Evolutionary conservation across 2,113 vertebrate genomes (phyloP), one percentile per base, ranked within the genome.

Genomic region (Heterocephalus glaber): DNA sequence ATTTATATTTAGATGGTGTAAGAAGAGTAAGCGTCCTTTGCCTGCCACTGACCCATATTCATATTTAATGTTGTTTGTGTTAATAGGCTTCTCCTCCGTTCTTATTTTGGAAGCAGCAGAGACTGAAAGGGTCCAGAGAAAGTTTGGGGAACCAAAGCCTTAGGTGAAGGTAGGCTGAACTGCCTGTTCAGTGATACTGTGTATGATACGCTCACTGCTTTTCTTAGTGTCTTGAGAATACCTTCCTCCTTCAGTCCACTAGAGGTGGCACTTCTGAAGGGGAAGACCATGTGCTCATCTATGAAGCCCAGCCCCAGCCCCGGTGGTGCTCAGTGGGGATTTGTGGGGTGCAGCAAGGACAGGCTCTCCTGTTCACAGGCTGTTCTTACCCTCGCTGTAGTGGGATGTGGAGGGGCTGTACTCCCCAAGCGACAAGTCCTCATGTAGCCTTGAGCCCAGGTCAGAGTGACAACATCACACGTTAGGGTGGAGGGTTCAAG

Each of bases 1-100:
- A 83, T 96, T 98, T 98, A 96, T 98, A 97, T 98, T 98, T 98
- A 98, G 97, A 83, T 91, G 60, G 82, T 97, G 98, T 98, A 95
- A 97, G 97, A 94, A 92, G 86, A 94, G 79, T 63, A 85, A 95
- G 88, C 82, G 49, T 87, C 19, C 63, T 95, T 96, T 96, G 65
- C 65, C 63, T 95, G 92, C 96, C 94, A 17, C 96, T 97, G 98
- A 97, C 98, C 98, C 97, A 86, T 86, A 94, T 98, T 98, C 97
- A 96, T 95, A 80, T 97, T 96, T 97, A 96, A 96, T 96, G 95
- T 86, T 92, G 83, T 58, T 20, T 90, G 97, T 97, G 91, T 95
- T 92, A 80, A 38, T 96, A 58, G 86, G 28, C 90, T 89, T 44
- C 95, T 97, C 93, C 95, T 95, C 97, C 96, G 92, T 94, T 98